Percentiles rank a stretch among this genome's conserved stretches.
Conservation (phyloP, 2,113 vertebrate species). For the Dicaeum eximium region DNA sequence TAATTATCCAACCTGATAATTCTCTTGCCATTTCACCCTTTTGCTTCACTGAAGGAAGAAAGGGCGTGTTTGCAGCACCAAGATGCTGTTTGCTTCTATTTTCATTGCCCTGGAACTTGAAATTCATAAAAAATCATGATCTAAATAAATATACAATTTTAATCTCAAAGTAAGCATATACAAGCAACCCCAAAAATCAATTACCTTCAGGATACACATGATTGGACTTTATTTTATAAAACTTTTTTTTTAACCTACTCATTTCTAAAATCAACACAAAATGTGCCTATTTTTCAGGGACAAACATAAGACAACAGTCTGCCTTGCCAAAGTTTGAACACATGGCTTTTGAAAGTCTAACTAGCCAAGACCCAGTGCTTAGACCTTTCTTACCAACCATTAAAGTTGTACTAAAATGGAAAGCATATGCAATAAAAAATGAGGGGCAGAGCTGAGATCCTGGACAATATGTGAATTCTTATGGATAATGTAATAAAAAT, state of each 20-base stretch:
- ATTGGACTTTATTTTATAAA: not conserved
- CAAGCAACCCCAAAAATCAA: not conserved
- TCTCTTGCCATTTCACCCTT: not conserved
- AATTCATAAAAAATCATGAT: not conserved
- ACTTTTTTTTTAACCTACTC: not conserved
- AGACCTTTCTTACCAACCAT: not conserved
- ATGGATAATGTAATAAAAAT: not conserved
- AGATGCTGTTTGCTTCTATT: not conserved
- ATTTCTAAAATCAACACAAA: not conserved
- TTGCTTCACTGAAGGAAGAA: not conserved
- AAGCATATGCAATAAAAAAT: not conserved
- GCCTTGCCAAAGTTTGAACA: not conserved
- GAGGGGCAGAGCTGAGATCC: not conserved
- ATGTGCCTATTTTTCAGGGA: not conserved
- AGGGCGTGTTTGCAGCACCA: not conserved
- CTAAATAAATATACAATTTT: not conserved
- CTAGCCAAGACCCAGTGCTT: not conserved
- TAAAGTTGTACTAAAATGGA: not conserved
- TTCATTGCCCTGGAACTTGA: not conserved
- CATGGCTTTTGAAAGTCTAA: not conserved
- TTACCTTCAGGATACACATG: not conserved
- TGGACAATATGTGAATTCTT: not conserved
- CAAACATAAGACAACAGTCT: not conserved
- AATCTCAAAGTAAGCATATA: not conserved
- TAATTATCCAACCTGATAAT: slow-evolving; percentile 35